Evolutionary conservation across 2,797 vertebrate species (phyloP), one percentile per base, ranked within the genome.

Genomic region (Mormyrops attenuatus): DNA sequence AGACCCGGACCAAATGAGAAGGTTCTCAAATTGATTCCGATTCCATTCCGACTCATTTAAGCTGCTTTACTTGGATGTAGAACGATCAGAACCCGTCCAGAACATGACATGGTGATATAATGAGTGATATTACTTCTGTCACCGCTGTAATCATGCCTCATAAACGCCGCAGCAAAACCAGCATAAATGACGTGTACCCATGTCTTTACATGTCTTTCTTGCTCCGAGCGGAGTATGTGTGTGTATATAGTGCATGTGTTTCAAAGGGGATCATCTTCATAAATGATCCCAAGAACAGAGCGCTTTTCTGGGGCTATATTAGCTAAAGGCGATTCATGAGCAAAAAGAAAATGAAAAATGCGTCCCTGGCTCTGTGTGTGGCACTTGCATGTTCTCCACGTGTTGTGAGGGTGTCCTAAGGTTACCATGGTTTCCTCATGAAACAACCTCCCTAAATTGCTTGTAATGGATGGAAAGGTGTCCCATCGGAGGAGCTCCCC

Each of bases 41-140:
- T 96, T 96, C 96, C 95, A 94, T 94, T 96, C 95, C 95, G 96
- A 96, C 96, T 96, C 95, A 96, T 95, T 97, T 96, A 96, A 94
- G 96, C 95, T 94, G 95, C 95, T 96, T 94, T 93, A 94, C 95
- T 96, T 95, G 96, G 96, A 97, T 95, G 93, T 91, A 92, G 95
- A 94, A 94, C 96, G 96, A 96, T 96, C 96, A 96, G 94, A 95
- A 94, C 94, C 93, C 93, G 94, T 95, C 95, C 92, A 92, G 94
- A 95, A 94, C 94, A 91, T 90, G 93, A 93, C 94, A 94, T 86
- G 91, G 55, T 92, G 93, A 92, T 93, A 94, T 93, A 94, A 94
- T 88, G 92, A 86, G 91, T 92, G 95, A 92, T 95, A 96, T 96
- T 95, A 95, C 94, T 94, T 94, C 94, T 94, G 95, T 96, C 96